These are phyloP conservation scores for Sander lucioperca DNA, from an alignment of 2,113 vertebrate genomes.

Conservation along the genomic window DNA sequence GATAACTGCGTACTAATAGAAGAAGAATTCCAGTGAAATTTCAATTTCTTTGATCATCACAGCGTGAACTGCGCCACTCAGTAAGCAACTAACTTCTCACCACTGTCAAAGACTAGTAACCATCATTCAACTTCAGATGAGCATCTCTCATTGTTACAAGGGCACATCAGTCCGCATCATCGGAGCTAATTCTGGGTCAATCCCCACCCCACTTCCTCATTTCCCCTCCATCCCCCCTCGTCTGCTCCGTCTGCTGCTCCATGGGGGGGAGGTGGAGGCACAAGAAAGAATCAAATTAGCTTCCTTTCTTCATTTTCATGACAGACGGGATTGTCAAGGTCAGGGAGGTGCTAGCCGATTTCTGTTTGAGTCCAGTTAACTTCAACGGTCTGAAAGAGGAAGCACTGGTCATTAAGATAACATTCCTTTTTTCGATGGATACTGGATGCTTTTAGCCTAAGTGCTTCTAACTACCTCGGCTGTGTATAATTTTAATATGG, in stretches of 20 bases:
- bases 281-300: conserved; percentile 70
- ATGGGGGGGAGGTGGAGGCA: conserved; percentile 58
- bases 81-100: conserved; percentile 20
- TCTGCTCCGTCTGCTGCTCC: conserved; percentile 64
- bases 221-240: conserved; percentile 36
- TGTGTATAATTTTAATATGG: not conserved
- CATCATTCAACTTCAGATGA: conserved; percentile 50
- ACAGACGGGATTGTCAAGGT: conserved; percentile 63
- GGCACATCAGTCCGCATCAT: conserved; percentile 71
- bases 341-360: conserved; percentile 42
- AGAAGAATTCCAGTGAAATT: not conserved
- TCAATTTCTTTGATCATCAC: not conserved
- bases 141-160: conserved; percentile 56
- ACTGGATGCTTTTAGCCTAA: conserved; percentile 20
- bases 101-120: conserved; percentile 31
- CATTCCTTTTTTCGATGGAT: conserved; percentile 11
- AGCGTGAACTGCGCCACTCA: conserved; percentile 6
- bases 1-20: not conserved
- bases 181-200: conserved; percentile 79
- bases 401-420: conserved; percentile 1
- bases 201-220: conserved; percentile 64
- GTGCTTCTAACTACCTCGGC: not conserved
- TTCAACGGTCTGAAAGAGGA: conserved; percentile 5
- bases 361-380: conserved; percentile 32
- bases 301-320: conserved; percentile 59